Evolutionary conservation across 2,113 vertebrate species (phyloP).

Genomic region (Anguilla japonica): DNA sequence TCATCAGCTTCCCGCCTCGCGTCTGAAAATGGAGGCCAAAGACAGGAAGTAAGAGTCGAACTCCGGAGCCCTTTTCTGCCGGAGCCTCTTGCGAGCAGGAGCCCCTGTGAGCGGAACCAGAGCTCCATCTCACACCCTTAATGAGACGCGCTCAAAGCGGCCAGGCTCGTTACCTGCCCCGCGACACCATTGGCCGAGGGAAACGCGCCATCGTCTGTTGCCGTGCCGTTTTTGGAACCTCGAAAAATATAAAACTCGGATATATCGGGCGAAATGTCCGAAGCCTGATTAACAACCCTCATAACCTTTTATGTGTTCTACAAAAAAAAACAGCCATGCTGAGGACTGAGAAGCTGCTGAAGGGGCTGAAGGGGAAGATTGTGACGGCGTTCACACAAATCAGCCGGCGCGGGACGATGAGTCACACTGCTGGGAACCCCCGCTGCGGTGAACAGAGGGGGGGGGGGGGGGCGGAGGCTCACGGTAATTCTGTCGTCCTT

Average conservation of each 20-base stretch:
- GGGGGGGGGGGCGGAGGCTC: constrained; percentile 41
- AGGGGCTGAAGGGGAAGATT: not conserved
- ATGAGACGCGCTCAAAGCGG: not conserved
- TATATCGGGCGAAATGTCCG: not conserved
- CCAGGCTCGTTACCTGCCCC: not conserved
- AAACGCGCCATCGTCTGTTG: not conserved
- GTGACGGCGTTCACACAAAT: not conserved
- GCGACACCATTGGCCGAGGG: not conserved
- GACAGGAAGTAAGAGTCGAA: too few relatives aligned
- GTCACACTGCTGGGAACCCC: not conserved
- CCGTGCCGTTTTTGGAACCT: not conserved
- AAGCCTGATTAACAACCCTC: not conserved
- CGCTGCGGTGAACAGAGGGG: too few relatives aligned
- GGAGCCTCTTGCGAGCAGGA: not conserved
- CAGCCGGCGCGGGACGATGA: not conserved
- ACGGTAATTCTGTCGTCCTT: constrained; percentile 89
- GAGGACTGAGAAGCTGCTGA: not conserved
- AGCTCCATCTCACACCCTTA: not conserved
- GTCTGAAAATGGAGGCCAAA: constrained; percentile 67
- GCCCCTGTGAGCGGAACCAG: not conserved
- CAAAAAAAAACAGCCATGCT: not conserved
- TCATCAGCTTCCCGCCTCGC: constrained; percentile 93
- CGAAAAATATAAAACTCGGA: not conserved
- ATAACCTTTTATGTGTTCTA: not conserved
- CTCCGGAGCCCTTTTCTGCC: not conserved